Conservation (phyloP, 2,888 invertebrate species). For the Drepana falcataria region DNA sequence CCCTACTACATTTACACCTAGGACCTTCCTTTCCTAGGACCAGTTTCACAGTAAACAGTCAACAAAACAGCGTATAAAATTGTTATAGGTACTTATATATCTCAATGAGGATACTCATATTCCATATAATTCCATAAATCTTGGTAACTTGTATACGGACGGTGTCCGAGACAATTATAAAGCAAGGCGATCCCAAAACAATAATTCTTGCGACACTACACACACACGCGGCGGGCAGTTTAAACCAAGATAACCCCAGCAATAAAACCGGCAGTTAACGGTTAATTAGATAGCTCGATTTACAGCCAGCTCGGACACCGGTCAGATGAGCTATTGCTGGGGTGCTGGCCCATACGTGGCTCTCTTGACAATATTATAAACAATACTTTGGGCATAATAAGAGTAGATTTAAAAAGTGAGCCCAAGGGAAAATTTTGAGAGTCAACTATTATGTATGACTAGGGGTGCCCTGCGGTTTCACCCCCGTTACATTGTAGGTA, state of each 20-base stretch:
- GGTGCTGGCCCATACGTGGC: background rate
- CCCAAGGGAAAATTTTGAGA: too few species aligned
- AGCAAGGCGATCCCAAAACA: slow-evolving; percentile 34
- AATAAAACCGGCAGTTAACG: slow-evolving; percentile 68
- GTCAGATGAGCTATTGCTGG: slow-evolving; percentile 4
- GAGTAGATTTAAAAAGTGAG: too few species aligned
- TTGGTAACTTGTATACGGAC: background rate
- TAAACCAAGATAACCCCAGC: slow-evolving; percentile 63
- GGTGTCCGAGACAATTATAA: slow-evolving; percentile 8
- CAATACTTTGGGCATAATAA: too few species aligned
- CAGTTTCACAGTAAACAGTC: too few species aligned
- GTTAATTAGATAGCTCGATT: slow-evolving; percentile 67
- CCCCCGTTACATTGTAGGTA: too few species aligned
- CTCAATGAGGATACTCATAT: background rate
- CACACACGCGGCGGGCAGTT: slow-evolving; percentile 61
- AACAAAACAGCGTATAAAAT: too few species aligned
- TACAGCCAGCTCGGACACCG: slow-evolving; percentile 29
- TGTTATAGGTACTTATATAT: too few species aligned
- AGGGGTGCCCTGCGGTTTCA: too few species aligned
- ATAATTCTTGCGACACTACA: slow-evolving; percentile 48
- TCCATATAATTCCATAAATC: background rate
- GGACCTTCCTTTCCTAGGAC: too few species aligned
- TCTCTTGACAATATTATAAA: too few species aligned
- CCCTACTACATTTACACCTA: too few species aligned
- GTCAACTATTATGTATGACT: too few species aligned